phyloP scores from a whole-genome alignment of 2,888 invertebrate species.

The Caenorhabditis sulstoni region DNA sequence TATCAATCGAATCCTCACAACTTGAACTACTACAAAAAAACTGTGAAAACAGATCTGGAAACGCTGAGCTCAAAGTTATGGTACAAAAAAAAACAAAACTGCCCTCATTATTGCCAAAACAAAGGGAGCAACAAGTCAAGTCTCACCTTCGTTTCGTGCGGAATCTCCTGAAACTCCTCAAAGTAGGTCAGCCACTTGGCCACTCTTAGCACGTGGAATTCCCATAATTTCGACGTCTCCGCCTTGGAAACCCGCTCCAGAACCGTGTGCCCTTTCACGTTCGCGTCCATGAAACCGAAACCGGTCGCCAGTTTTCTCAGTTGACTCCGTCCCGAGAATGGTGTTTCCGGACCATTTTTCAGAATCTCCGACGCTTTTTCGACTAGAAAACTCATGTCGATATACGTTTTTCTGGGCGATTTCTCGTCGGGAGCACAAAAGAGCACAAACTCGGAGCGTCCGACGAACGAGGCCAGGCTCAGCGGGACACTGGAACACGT shows the following conservation, averaged over 20 bases:
- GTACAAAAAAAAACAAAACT: too few relatives aligned
- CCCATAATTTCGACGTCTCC: neutral
- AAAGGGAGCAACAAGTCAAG: too few relatives aligned
- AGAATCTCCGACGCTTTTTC: neutral
- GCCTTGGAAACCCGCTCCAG: neutral
- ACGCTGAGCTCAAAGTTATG: too few relatives aligned
- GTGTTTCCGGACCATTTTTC: neutral
- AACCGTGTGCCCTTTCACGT: neutral
- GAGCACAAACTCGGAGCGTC: neutral
- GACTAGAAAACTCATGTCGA: neutral
- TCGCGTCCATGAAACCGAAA: neutral
- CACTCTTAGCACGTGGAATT: neutral
- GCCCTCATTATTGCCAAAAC: too few relatives aligned
- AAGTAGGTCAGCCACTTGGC: constrained; percentile 23
- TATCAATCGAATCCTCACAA: too few relatives aligned
- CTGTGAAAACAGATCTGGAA: too few relatives aligned
- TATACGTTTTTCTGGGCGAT: neutral
- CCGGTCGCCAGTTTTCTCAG: neutral
- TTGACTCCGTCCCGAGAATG: neutral
- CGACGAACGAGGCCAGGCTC: neutral
- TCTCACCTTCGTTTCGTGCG: constrained; percentile 17
- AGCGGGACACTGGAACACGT: neutral
- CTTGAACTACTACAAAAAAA: too few relatives aligned
- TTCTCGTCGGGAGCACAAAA: neutral
- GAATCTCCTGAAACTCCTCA: constrained; percentile 32